A percentile compares a stretch with the other conserved stretches of the same genome.
phyloP scores from a whole-genome alignment of 1,140 invertebrate genomes.

The Drosophila teissieri region DNA sequence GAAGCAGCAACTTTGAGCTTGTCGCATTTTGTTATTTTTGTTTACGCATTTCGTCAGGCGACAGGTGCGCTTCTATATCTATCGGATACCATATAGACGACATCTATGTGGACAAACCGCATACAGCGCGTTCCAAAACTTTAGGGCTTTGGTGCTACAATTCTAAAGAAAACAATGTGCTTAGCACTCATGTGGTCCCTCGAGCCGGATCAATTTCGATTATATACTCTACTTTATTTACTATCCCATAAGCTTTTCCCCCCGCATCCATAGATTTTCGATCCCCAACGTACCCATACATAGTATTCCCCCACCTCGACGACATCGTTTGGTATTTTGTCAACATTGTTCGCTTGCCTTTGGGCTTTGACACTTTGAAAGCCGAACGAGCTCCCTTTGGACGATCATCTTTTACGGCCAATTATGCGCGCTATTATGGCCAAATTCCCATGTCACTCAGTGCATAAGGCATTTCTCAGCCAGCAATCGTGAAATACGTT shows the following conservation, averaged over 20 bases:
- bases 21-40: conserved; percentile 78
- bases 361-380: conserved; percentile 65
- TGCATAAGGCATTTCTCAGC: conserved; percentile 62
- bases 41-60: conserved; percentile 71
- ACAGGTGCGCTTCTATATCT: conserved; percentile 74
- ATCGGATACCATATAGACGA: conserved; percentile 31
- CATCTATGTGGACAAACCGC: conserved; percentile 10
- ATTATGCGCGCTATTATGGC: conserved; percentile 79
- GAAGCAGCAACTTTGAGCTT: conserved; percentile 55
- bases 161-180: background rate
- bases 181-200: background rate
- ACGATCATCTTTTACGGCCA: conserved; percentile 62
- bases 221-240: no score
- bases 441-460: conserved; percentile 81
- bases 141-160: background rate
- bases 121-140: conserved; percentile 20
- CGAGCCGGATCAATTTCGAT: background rate
- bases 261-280: conserved; percentile 3
- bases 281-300: conserved; percentile 5
- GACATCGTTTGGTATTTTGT: conserved; percentile 63
- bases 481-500: conserved; percentile 72
- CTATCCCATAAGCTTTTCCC: no score
- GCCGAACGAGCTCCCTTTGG: conserved; percentile 44
- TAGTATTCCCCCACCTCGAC: conserved; percentile 48
- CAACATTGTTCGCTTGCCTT: conserved; percentile 55